A percentile compares a stretch with the other conserved stretches of the same genome.
Conservation (phyloP, 2,113 vertebrate genomes). For the Phycodurus eques region DNA sequence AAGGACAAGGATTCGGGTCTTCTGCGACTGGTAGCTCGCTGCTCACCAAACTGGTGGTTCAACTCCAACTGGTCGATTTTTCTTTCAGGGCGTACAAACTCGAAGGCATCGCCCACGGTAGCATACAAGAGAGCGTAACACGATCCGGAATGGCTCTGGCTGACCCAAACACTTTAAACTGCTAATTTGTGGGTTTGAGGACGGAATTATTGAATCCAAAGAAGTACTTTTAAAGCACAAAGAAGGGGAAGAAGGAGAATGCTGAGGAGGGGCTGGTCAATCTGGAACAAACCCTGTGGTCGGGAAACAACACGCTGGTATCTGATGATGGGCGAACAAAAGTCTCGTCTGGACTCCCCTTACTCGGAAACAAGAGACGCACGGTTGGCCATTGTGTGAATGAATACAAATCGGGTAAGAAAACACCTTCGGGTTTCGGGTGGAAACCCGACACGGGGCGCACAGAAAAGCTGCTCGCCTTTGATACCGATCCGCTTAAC, state of each 20-base stretch:
- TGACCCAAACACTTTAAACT: slow-evolving; percentile 40
- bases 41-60: too few relatives aligned
- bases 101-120: neutral
- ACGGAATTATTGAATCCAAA: slow-evolving; percentile 46
- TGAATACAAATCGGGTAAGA: slow-evolving; percentile 80
- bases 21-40: too few relatives aligned
- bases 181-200: slow-evolving; percentile 54
- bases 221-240: slow-evolving; percentile 53
- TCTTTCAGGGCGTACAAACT: neutral
- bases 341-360: slow-evolving; percentile 76
- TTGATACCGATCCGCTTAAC: slow-evolving; percentile 75
- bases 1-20: too few relatives aligned
- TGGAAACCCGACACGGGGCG: slow-evolving; percentile 69
- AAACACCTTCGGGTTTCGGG: slow-evolving; percentile 75
- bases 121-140: neutral
- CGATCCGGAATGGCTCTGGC: slow-evolving; percentile 14
- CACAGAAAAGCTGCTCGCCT: slow-evolving; percentile 68
- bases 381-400: slow-evolving; percentile 72
- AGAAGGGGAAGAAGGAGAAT: slow-evolving; percentile 51
- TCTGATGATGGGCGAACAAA: slow-evolving; percentile 73
- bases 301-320: slow-evolving; percentile 69
- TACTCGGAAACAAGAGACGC: slow-evolving; percentile 75
- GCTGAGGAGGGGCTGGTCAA: slow-evolving; percentile 37
- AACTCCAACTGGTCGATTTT: neutral
- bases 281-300: slow-evolving; percentile 65